Percentiles rank a stretch among this genome's conserved stretches.
Conservation (phyloP, 2,888 invertebrate genomes). For the Drosophila gaucha region DNA sequence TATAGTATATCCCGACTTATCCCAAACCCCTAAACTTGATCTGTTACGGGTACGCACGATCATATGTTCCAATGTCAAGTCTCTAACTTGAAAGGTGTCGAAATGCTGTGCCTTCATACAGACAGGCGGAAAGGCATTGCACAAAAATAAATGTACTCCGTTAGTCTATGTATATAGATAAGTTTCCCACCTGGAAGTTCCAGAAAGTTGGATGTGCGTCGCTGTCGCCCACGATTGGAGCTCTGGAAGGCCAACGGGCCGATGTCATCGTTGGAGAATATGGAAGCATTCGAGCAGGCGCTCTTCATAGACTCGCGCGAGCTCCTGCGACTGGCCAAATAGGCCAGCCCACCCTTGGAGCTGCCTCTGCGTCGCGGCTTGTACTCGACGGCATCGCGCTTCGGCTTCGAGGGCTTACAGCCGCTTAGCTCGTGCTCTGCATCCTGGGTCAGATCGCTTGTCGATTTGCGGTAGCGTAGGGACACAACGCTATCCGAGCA, state of each 20-base stretch:
- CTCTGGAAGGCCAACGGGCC: conserved; percentile 92
- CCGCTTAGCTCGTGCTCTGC: conserved; percentile 72
- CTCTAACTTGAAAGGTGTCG: too few species aligned
- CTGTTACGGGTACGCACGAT: too few species aligned
- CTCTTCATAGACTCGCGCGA: conserved; percentile 89
- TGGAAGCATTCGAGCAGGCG: conserved; percentile 89
- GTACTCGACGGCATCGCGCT: conserved; percentile 61
- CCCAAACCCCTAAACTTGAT: too few species aligned
- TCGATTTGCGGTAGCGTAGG: conserved; percentile 89
- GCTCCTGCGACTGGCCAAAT: conserved; percentile 93
- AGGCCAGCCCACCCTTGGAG: conserved; percentile 89
- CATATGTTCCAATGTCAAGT: too few species aligned
- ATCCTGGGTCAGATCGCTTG: conserved; percentile 89
- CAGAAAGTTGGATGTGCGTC: conserved; percentile 93
- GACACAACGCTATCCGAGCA: conserved; percentile 84
- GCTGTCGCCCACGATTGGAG: conserved; percentile 90
- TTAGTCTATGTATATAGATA: too few species aligned
- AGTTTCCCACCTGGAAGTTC: conserved; percentile 90
- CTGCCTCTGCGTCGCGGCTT: conserved; percentile 88
- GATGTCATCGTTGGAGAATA: conserved; percentile 90
- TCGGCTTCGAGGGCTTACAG: conserved; percentile 59
- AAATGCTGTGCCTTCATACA: too few species aligned
- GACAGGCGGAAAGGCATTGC: too few species aligned
- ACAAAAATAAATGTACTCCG: too few species aligned
- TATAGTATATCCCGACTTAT: too few species aligned